Conservation (phyloP, 37 sponge, comb jelly and placozoan genomes). For the Cladorhizidae sp. region DNA sequence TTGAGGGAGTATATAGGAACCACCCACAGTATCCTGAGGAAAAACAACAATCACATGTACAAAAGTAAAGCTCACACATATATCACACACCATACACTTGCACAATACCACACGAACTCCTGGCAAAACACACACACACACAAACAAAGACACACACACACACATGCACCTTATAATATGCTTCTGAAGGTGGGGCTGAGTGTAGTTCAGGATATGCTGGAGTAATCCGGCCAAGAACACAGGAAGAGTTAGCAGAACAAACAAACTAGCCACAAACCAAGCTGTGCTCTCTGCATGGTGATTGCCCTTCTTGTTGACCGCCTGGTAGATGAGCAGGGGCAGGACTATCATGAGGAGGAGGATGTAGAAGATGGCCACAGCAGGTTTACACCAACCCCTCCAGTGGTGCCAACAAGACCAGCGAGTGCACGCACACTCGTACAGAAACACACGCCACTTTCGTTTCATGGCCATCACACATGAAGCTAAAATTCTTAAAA, state of each 20-base stretch:
- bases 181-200: slow-evolving; percentile 84
- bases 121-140: no score
- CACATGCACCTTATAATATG: slow-evolving; percentile 72
- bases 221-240: slow-evolving; percentile 72
- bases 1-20: slow-evolving; percentile 88
- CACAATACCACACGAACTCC: no score
- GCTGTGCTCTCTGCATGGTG: slow-evolving; percentile 32
- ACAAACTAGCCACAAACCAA: slow-evolving; percentile 93
- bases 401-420: slow-evolving; percentile 67
- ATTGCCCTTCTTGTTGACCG: slow-evolving; percentile 27
- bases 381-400: slow-evolving; percentile 39
- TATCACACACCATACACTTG: no score
- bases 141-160: no score
- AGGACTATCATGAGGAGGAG: slow-evolving; percentile 51
- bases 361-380: slow-evolving; percentile 29
- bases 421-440: slow-evolving; percentile 12
- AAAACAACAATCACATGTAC: slow-evolving; percentile 3
- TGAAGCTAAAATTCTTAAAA: no score
- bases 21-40: slow-evolving; percentile 80
- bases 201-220: slow-evolving; percentile 87
- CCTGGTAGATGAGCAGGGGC: slow-evolving; percentile 69
- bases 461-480: neutral
- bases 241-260: slow-evolving; percentile 85
- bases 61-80: no score
- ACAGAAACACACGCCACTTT: neutral